Evolutionary conservation across 2,797 vertebrate species (phyloP).

Genomic region (Pelochelys cantorii): DNA sequence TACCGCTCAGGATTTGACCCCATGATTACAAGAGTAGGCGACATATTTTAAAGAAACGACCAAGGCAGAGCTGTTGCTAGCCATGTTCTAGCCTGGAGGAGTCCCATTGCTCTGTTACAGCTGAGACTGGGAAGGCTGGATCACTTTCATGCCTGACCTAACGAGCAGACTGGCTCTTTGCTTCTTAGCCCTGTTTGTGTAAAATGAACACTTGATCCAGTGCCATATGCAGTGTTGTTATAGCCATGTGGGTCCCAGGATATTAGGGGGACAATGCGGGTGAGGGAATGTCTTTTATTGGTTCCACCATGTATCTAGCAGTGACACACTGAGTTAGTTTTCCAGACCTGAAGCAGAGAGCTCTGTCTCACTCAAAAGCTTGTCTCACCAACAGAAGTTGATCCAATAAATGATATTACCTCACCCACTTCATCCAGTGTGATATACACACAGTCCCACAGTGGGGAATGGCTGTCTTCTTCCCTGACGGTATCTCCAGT

Average conservation of each 20-base stretch:
- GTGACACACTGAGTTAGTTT: neutral
- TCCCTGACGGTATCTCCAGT: constrained; percentile 58
- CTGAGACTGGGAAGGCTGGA: neutral
- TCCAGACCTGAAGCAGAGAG: neutral
- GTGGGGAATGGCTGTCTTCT: constrained; percentile 39
- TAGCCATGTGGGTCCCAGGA: neutral
- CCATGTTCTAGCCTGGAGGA: neutral
- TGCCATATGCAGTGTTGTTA: neutral
- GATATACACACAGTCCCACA: constrained; percentile 15
- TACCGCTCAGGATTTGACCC: neutral
- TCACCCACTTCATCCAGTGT: neutral
- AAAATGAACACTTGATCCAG: neutral
- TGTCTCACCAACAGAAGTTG: neutral
- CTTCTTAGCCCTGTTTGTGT: neutral
- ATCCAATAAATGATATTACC: neutral
- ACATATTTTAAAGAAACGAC: constrained; percentile 3
- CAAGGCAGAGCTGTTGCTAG: neutral
- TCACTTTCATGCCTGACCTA: neutral
- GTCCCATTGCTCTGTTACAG: constrained; percentile 18
- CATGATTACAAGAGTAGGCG: neutral
- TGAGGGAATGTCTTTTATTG: neutral
- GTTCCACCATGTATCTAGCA: neutral
- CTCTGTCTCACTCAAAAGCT: neutral
- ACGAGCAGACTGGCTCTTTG: neutral
- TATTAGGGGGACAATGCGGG: neutral